Conservation (phyloP, 1,140 invertebrate genomes). For the Pseudomyrmex pallidus region DNA sequence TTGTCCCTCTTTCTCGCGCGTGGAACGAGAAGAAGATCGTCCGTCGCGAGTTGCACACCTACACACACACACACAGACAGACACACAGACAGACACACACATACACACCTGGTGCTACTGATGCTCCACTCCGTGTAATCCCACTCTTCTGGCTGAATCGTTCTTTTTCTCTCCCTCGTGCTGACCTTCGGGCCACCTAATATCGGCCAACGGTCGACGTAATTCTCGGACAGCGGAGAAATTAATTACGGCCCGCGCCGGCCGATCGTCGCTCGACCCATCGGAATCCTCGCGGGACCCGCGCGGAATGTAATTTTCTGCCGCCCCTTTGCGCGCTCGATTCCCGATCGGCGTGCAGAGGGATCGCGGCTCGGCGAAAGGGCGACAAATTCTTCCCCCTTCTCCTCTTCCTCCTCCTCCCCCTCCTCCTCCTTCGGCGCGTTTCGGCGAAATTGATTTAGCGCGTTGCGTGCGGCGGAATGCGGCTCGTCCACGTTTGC, state of each 20-base stretch:
- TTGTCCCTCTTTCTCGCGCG: slow-evolving; percentile 13
- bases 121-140: background rate
- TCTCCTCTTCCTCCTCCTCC: no score
- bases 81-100: no score
- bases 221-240: slow-evolving; percentile 31
- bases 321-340: background rate
- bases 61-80: no score
- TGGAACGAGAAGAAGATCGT: slow-evolving; percentile 3
- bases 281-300: slow-evolving; percentile 14
- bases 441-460: slow-evolving; percentile 1
- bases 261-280: slow-evolving; percentile 20
- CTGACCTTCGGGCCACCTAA: slow-evolving; percentile 22
- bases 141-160: background rate
- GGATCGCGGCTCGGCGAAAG: background rate
- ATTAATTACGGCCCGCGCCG: slow-evolving; percentile 50
- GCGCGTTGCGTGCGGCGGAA: background rate
- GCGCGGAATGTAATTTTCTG: slow-evolving; percentile 34
- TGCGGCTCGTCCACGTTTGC: background rate
- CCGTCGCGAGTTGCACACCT: background rate
- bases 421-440: background rate
- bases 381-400: background rate
- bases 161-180: background rate
- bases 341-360: background rate
- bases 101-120: background rate
- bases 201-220: slow-evolving; percentile 7